A percentile compares a stretch with the other conserved stretches of the same genome.
Conservation (phyloP, 1,140 invertebrate genomes). For the Bombus ignitus region DNA sequence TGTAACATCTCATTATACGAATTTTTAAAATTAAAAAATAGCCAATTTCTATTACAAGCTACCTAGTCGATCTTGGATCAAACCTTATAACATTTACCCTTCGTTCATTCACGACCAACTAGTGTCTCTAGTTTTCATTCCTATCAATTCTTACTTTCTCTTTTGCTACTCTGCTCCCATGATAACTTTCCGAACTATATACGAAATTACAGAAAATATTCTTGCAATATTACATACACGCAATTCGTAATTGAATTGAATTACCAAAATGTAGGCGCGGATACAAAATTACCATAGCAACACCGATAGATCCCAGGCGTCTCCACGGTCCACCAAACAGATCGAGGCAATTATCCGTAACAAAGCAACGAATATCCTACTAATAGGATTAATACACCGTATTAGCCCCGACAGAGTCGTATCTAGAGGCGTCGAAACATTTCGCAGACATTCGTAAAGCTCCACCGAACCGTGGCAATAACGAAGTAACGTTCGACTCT, state of each 20-base stretch:
- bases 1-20: too few relatives aligned
- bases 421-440: not conserved
- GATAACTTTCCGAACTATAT: too few relatives aligned
- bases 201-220: too few relatives aligned
- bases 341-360: not conserved
- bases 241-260: not conserved
- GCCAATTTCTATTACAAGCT: too few relatives aligned
- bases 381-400: not conserved
- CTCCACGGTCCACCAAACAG: not conserved
- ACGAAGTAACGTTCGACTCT: slow-evolving; percentile 53
- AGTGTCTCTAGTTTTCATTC: not conserved
- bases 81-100: not conserved
- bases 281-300: not conserved
- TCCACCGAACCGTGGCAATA: not conserved
- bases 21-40: too few relatives aligned
- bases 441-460: not conserved
- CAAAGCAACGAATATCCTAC: not conserved
- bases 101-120: not conserved
- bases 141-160: not conserved
- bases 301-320: not conserved
- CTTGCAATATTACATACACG: too few relatives aligned
- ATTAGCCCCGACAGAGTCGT: not conserved
- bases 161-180: not conserved
- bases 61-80: too few relatives aligned
- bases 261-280: not conserved